A percentile compares a stretch with the other conserved stretches of the same genome.
Conservation (phyloP, 1,140 invertebrate species). For the Drosophila leontia region DNA sequence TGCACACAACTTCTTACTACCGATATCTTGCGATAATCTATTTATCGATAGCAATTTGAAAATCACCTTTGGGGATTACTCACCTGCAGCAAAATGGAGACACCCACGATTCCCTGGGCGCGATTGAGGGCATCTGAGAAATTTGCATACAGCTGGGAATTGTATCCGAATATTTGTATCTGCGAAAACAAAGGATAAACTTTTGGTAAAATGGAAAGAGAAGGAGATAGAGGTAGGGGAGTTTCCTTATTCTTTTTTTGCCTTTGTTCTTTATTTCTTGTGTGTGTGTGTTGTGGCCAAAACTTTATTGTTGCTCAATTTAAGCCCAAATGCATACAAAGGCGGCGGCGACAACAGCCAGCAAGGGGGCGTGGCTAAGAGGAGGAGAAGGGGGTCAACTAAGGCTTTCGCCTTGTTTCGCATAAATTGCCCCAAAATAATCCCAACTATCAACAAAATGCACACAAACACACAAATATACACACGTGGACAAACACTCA, state of each 20-base stretch:
- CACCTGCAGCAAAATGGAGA: slow-evolving; percentile 95
- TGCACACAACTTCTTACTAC: background rate
- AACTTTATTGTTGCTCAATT: slow-evolving; percentile 75
- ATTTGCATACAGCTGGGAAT: slow-evolving; percentile 96
- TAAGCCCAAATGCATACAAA: slow-evolving; percentile 69
- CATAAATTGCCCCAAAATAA: slow-evolving; percentile 83
- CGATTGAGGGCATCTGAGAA: slow-evolving; percentile 94
- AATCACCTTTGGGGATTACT: slow-evolving; percentile 50
- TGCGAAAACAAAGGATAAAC: slow-evolving; percentile 86
- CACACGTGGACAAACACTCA: slow-evolving; percentile 15
- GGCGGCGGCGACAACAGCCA: slow-evolving; percentile 28
- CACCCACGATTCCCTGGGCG: slow-evolving; percentile 95
- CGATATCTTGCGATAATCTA: background rate
- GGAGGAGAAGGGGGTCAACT: slow-evolving; percentile 9
- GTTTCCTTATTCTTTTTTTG: background rate
- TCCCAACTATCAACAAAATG: slow-evolving; percentile 81
- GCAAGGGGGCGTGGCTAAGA: slow-evolving; percentile 9
- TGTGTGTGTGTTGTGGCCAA: slow-evolving; percentile 47
- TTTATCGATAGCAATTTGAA: slow-evolving; percentile 1
- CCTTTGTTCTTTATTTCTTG: slow-evolving; percentile 23
- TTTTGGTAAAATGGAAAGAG: background rate
- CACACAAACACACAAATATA: slow-evolving; percentile 62
- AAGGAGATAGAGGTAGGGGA: background rate
- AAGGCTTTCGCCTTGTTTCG: slow-evolving; percentile 59
- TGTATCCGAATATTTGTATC: slow-evolving; percentile 98